A percentile compares a stretch with the other conserved stretches of the same genome.
Evolutionary conservation across 2,797 vertebrate genomes (phyloP).

Genomic region (Antrozous pallidus): DNA sequence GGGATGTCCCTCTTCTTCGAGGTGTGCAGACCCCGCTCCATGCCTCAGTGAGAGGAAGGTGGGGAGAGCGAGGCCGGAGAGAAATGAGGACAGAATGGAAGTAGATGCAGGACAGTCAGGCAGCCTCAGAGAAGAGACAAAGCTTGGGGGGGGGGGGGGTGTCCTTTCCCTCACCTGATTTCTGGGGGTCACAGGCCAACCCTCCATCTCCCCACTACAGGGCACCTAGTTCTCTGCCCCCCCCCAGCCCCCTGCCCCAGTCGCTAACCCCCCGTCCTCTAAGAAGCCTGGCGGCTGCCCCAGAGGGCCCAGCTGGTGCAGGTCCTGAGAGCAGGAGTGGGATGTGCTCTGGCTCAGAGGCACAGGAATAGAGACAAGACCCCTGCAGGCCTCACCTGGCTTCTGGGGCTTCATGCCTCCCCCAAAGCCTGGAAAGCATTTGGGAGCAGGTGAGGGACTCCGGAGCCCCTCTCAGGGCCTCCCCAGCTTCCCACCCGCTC

Average conservation of each 20-base stretch:
- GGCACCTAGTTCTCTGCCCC: neutral
- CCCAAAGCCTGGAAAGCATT: neutral
- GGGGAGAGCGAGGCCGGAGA: too few species aligned
- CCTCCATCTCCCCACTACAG: neutral
- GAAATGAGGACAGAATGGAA: too few species aligned
- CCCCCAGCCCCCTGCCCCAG: too few species aligned
- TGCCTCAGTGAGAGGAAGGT: too few species aligned
- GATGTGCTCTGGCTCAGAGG: neutral
- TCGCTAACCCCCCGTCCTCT: neutral
- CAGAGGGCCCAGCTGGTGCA: neutral
- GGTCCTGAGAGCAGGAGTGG: neutral
- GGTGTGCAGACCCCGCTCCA: neutral
- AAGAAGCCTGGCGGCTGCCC: neutral
- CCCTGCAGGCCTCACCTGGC: neutral
- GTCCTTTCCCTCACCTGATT: neutral
- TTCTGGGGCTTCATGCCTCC: neutral
- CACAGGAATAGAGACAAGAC: neutral
- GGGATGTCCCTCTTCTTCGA: neutral
- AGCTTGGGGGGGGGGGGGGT: too few species aligned
- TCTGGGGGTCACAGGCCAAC: neutral
- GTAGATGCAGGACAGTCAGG: too few species aligned
- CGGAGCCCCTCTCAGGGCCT: neutral
- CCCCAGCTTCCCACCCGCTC: neutral
- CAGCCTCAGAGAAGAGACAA: neutral
- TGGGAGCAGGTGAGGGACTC: neutral